These are phyloP conservation scores for Lasius fuliginosus DNA, from an alignment of 2,888 invertebrate species.

Conservation along the genomic window DNA sequence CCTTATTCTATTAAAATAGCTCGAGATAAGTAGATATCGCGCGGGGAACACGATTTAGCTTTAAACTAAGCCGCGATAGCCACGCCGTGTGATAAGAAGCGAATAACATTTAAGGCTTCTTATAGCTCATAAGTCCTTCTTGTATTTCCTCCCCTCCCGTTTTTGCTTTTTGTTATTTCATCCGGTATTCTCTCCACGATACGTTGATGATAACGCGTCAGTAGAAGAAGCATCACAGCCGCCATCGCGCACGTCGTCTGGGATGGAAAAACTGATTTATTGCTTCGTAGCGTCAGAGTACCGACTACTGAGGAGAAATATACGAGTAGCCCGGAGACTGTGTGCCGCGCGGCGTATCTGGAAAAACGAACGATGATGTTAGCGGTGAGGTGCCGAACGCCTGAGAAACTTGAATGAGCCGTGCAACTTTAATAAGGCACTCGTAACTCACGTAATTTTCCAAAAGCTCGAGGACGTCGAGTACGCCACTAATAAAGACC, in stretches of 20 bases:
- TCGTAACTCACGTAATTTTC: conserved; percentile 10
- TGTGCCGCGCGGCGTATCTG: not conserved
- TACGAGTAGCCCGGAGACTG: conserved; percentile 35
- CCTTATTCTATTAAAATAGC: not conserved
- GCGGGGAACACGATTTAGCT: conserved; percentile 35
- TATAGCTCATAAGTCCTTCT: conserved; percentile 31
- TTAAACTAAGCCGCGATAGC: not conserved
- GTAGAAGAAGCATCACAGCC: conserved; percentile 67
- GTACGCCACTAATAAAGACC: not conserved
- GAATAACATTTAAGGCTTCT: conserved; percentile 45
- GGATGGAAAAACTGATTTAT: conserved; percentile 76
- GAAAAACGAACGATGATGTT: not conserved
- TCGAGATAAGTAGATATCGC: not conserved
- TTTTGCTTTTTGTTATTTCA: conserved; percentile 14
- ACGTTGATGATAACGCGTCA: conserved; percentile 68
- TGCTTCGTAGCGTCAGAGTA: conserved; percentile 66
- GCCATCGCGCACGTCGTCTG: conserved; percentile 65
- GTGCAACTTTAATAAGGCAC: conserved; percentile 21
- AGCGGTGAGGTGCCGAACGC: conserved; percentile 29
- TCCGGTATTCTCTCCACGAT: conserved; percentile 39
- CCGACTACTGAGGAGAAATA: conserved; percentile 54
- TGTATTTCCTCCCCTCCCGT: conserved; percentile 30
- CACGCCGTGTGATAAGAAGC: conserved; percentile 2
- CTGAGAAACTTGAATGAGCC: conserved; percentile 25
- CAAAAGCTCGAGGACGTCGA: not conserved